Base-by-base conservation (phyloP, 2,888 invertebrate genomes). In the Uropetala carovei region DNA sequence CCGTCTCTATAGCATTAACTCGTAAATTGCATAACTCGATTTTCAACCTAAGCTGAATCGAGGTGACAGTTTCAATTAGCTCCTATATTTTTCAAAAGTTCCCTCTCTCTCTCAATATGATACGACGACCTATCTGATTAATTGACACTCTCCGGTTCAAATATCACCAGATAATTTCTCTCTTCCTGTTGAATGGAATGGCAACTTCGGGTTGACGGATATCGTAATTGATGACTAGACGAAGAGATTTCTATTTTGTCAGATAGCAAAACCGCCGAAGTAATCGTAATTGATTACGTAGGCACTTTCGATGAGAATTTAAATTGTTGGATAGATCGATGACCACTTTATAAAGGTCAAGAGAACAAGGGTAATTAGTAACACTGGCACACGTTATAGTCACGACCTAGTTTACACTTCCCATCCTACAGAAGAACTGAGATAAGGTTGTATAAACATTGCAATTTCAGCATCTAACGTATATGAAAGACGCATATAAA, bases 41-140 rank as follows among this genome's bases (percentile, higher is more conserved):
- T 89, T 68, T 64, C 22, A 89, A 27, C 64, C 30, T 16, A n/a
- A 59, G 89, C 16, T 10, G 18, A 59, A 43, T 43, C 18, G 11
- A 89, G 30, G 89, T 43, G 89, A 64, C 89, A 89, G 68, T 64
- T 43, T 64, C 89, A 89, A 89, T 89, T 89, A 89, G 89, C 64
- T 64, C 18, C 43, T 60, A 60, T 43, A 64, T 89, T 43, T 43
- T 59, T 89, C 89, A 89, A 43, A 75, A 22, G 30, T 43, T 30
- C 43, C 43, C 27, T 89, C 30, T 30, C 59, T 86, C 60, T 27
- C n/a, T 43, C 43, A 43, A 30, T 86, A 30, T 27, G 30, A 60
- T 58, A 60, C 60, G 68, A 89, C 14, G 43, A 89, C 64, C 27
- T 27, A n/a, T 30, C 64, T 89, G 89, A 89, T 89, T 89, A 89